Base-by-base conservation (phyloP, 1,140 invertebrate species). In the Drosophila ohnishii region DNA sequence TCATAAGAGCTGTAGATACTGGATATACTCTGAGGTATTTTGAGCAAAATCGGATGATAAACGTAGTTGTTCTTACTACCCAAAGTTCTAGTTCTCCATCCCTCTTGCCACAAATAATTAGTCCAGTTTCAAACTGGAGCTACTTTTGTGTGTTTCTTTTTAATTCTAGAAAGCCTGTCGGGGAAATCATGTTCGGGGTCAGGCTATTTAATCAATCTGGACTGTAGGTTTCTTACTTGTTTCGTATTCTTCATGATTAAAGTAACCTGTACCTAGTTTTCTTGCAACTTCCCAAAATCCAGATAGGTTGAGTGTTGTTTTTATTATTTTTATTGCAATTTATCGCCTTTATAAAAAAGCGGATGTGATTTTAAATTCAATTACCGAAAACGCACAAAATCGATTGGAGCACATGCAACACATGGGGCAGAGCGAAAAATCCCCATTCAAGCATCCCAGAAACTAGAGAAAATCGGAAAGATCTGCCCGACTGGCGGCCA, bases 331-430 rank as follows among this genome's bases (percentile, higher is more conserved):
- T 3, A 0, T 55, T 55, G 51, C 19, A 37, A 25, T 59, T 42
- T 16, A 37, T 42, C 35, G 53, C 16, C 28, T 13, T 59, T 51
- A 19, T 57, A 63, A 63, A 60, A 34, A 69, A 65, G 77, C 50
- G 35, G 42, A 71, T 71, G 55, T 62, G 55, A 78, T 78, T 82
- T 82, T 60, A 61, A 81, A 78, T 82, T 85, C 75, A 64, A 56
- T 70, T 58, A 19, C 64, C 69, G 61, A 39, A 58, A 77, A 74
- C 67, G 67, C 67, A 59, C 45, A 75, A 81, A n/a, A 72, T 64
- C 44, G 65, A 70, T 60, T 44, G 32, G 35, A 62, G 40, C 60
- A 60, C 69, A 85, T 81, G 70, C 82, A 85, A 87, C 82, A 86
- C 75, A 82, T 82, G 75, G 74, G 51, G 50, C 55, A n/a, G 19